Percentiles rank a stretch among this genome's conserved stretches.
These are phyloP conservation scores for Hetaerina titia DNA, from an alignment of 2,888 invertebrate species.

Conservation along the genomic window DNA sequence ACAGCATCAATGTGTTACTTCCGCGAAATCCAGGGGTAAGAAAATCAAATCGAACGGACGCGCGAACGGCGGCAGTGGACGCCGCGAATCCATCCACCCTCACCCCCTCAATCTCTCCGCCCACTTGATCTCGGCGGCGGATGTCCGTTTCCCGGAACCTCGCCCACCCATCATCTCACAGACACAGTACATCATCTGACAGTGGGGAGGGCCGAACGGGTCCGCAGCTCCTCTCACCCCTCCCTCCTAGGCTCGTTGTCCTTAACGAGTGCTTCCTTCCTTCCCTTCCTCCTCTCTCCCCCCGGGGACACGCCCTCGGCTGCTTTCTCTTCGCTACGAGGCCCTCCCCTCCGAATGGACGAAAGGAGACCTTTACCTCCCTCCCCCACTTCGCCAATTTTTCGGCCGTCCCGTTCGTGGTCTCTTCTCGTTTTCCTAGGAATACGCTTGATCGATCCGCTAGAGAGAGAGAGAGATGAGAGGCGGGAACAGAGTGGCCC, in stretches of 20 bases:
- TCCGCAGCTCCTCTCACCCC: background rate
- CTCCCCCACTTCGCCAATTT: background rate
- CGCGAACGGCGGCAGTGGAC: background rate
- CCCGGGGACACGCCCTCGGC: background rate
- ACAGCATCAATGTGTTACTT: too few species aligned
- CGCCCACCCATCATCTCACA: background rate
- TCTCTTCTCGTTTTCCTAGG: background rate
- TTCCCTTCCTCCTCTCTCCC: background rate
- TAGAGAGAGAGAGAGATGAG: background rate
- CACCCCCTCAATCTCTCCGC: slow-evolving; percentile 16
- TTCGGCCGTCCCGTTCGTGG: background rate
- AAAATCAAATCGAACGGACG: background rate
- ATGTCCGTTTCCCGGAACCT: slow-evolving; percentile 21
- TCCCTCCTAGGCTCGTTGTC: background rate
- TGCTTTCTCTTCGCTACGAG: background rate
- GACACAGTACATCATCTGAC: background rate
- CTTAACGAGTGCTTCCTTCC: background rate
- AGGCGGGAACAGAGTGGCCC: background rate
- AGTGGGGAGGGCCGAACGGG: background rate
- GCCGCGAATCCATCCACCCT: background rate
- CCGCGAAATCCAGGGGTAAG: too few species aligned
- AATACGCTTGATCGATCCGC: slow-evolving; percentile 25
- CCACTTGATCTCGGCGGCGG: background rate
- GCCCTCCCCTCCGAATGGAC: background rate
- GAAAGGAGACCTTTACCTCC: background rate